A percentile compares a stretch with the other conserved stretches of the same genome.
Evolutionary conservation across 2,797 vertebrate species (phyloP).

Genomic region (Vultur gryphus): DNA sequence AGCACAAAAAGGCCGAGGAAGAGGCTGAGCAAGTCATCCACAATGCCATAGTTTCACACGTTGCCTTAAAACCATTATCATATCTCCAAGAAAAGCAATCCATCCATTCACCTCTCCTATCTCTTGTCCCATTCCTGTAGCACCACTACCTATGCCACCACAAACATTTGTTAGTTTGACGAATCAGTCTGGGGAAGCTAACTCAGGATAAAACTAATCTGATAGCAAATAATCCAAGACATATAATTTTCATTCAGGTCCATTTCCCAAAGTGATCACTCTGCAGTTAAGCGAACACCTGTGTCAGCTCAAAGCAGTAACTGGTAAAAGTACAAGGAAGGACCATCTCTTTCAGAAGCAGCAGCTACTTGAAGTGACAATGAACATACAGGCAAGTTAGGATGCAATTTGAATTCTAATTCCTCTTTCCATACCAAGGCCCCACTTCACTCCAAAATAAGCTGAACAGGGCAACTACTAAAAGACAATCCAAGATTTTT

Average conservation of each 20-base stretch:
- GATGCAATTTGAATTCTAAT: not conserved
- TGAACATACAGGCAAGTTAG: not conserved
- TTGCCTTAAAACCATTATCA: not conserved
- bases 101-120: not conserved
- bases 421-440: not conserved
- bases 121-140: not conserved
- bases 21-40: not conserved
- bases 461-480: not conserved
- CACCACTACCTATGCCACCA: not conserved
- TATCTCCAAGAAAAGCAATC: not conserved
- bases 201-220: not conserved
- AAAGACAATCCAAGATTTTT: not conserved
- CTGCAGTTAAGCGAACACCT: not conserved
- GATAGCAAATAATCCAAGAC: not conserved
- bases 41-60: fast-evolving
- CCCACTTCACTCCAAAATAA: not conserved
- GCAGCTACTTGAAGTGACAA: not conserved
- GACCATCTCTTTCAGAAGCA: not conserved
- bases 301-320: not conserved
- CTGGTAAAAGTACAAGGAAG: not conserved
- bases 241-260: not conserved
- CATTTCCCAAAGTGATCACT: fast-evolving
- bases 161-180: not conserved
- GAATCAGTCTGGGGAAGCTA: not conserved
- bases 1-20: not conserved